Evolutionary conservation across 1,140 invertebrate genomes (phyloP), one percentile per base, ranked within the genome.

Genomic region (Meloidogyne hapla): DNA sequence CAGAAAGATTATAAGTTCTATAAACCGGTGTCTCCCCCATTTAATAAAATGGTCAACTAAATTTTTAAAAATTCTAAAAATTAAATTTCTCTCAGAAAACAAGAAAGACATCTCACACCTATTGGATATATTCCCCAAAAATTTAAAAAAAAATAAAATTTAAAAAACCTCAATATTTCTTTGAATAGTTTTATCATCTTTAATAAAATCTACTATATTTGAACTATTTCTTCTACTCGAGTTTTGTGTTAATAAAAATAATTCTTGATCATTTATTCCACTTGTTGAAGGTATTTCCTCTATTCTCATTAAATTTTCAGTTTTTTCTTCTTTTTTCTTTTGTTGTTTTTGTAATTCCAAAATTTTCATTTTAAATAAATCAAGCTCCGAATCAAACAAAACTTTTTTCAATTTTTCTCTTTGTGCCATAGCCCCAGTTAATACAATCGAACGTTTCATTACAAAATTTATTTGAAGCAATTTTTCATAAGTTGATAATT

Each of bases 401-500:
- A 45, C 67, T 38, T 80, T 26, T 66, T 78, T 78, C 21, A 69
- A 33, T 45, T 78, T 78, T 45, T 78, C 77, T 18, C 77, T 33
- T 33, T 78, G 75, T 38, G 40, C 26, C 23, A 78, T 33, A 23
- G 62, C 38, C 12, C 48, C 75, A 23, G 62, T 62, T 33, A 78
- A 61, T 25, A 64, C 75, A 23, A 79, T 78, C 23, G 77, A 79
- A 18, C 69, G 38, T 56, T 78, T 78, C 78, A 78, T 65, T 12
- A 75, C 69, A 45, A 68, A 74, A 64, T 78, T 79, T 25, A 78
- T n/a, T 42, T 69, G 63, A 33, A 78, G 77, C 64, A 78, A 80
- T 42, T 78, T 80, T 63, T 78, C 77, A 48, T 78, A 78, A 25
- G 75, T 78, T 25, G 67, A 61, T 45, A 78, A 40, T 42, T 81